These are phyloP conservation scores for Cyphomyrus plagiostoma DNA, from an alignment of 2,113 vertebrate species.

Conservation along the genomic window DNA sequence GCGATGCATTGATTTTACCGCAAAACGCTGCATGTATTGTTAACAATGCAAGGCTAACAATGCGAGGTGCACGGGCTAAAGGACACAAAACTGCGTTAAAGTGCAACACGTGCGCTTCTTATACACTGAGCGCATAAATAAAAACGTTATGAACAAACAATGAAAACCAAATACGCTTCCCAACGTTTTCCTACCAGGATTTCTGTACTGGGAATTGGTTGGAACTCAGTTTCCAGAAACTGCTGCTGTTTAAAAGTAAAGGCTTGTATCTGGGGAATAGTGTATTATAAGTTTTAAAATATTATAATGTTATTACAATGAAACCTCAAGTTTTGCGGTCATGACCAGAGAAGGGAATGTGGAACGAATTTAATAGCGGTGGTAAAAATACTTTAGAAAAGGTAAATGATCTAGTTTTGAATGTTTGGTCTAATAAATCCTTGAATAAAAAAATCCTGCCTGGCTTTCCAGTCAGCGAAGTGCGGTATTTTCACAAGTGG, in stretches of 20 bases:
- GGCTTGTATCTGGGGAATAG: conserved; percentile 33
- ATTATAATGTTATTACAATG: conserved; percentile 36
- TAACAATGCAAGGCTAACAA: neutral
- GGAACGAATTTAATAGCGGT: conserved; percentile 45
- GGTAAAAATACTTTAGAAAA: conserved; percentile 49
- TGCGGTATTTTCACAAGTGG: conserved; percentile 43
- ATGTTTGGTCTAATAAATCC: conserved; percentile 58
- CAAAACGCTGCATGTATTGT: neutral
- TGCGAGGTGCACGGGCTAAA: neutral
- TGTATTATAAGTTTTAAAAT: conserved; percentile 37
- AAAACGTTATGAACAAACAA: conserved; percentile 10
- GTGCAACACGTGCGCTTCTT: neutral
- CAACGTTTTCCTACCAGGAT: conserved; percentile 12
- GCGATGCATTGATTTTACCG: neutral
- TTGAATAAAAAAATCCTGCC: conserved; percentile 35
- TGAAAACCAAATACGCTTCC: conserved; percentile 19
- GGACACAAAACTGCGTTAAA: neutral
- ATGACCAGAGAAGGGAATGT: conserved; percentile 39
- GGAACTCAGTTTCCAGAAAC: conserved; percentile 18
- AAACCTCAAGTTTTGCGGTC: conserved; percentile 34
- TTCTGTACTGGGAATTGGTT: conserved; percentile 11
- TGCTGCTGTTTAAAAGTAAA: conserved; percentile 30
- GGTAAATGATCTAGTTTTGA: conserved; percentile 39
- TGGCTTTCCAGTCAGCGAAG: conserved; percentile 39
- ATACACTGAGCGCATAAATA: neutral